Base-by-base conservation (phyloP, 2,888 invertebrate genomes). In the Caenorhabditis japonica region DNA sequence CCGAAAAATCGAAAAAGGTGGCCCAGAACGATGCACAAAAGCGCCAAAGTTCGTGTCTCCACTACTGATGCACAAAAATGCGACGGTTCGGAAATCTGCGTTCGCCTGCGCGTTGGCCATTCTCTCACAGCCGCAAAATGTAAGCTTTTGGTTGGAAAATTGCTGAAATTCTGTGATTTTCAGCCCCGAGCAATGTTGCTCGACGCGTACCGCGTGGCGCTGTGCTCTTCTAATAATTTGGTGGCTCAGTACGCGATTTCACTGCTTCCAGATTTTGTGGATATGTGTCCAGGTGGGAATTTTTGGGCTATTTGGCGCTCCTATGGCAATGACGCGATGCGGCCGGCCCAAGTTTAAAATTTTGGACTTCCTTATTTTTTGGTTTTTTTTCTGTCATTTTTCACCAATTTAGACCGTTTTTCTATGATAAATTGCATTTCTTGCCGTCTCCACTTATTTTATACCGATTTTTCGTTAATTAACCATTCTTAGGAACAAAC, bases 181-280 rank as follows among this genome's bases (percentile, higher is more conserved):
- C 61, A 73, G 73, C 55, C 60, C 1, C 60, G 55, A 1, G 21
- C 43, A 33, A 23, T 68, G 36, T 5, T 74, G 4, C 38, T 74
- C n/a, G 69, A 74, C 33, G 43, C 62, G 3, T 74, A 74, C 25
- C 61, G 62, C 8, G 8, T 62, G 8, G 52, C 74, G 2, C n/a
- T 74, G 25, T 58, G 56, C 27, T 52, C 25, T 13, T 69, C 74
- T 5, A 49, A 58, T 30, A 12, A 12, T 13, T 44, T 62, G 33
- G 46, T 74, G 2, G 51, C 62, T 46, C 69, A 69, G 39, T 27
- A 69, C 23, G 69, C 69, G 0, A 7, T 74, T 0, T 41, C 53
- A 0, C 10, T 62, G 2, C 62, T 74, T 17, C 58, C 56, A n/a
- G 47, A 74, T 4, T 74, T 74, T 30, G 55, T 69, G 1, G 53